phyloP scores from a whole-genome alignment of 2,113 vertebrate species.

The Pipa parva region DNA sequence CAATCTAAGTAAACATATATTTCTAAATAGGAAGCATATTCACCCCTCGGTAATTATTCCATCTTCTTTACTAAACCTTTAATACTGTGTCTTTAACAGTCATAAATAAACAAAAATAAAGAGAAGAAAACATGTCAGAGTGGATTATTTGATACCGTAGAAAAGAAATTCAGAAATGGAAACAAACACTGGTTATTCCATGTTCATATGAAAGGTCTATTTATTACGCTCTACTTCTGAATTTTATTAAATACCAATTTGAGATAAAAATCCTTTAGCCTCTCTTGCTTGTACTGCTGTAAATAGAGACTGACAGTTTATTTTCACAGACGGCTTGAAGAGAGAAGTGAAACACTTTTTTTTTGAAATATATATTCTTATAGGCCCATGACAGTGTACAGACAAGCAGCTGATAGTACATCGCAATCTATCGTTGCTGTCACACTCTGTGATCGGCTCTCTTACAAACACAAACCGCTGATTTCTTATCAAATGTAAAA shows the following conservation, averaged over 20 bases:
- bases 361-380: constrained; percentile 96
- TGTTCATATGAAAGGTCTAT: constrained; percentile 45
- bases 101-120: no score
- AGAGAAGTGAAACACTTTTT: constrained; percentile 51
- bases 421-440: constrained; percentile 87
- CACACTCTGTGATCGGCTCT: constrained; percentile 88
- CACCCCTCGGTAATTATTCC: no score
- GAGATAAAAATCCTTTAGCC: constrained; percentile 69
- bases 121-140: neutral
- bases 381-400: constrained; percentile 81
- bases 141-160: neutral
- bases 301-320: constrained; percentile 81
- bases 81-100: no score
- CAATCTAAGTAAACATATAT: no score
- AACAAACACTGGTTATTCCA: constrained; percentile 36
- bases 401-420: constrained; percentile 68
- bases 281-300: constrained; percentile 65
- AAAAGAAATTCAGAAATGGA: constrained; percentile 47
- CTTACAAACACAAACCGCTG: constrained; percentile 83
- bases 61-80: no score
- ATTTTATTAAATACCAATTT: constrained; percentile 76
- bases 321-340: constrained; percentile 57
- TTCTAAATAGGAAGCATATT: no score
- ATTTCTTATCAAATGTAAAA: constrained; percentile 98
- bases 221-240: constrained; percentile 65